Base-by-base conservation (phyloP, 2,797 vertebrate species). In the Acipenser oxyrinchus region DNA sequence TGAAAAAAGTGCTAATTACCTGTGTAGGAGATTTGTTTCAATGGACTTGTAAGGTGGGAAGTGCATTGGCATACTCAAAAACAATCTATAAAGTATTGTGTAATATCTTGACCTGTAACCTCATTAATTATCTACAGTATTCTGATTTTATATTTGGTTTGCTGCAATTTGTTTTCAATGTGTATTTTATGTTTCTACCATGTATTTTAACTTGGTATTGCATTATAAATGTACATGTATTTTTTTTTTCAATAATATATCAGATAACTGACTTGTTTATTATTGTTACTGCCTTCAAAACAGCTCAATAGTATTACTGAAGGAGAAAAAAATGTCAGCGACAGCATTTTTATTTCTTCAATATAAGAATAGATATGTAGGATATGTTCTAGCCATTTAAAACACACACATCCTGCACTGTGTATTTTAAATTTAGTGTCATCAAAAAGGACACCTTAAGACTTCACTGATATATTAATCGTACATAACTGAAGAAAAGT, bases 231-330 rank as follows among this genome's bases (percentile, higher is more conserved):
- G 58, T 60, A 13, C 18, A 51, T 6, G 12, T 58, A 58, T 58
- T 58, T 11, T 37, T 18, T 18, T 37, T 37, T 66, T 60, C 6
- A 60, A 51, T 51, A 15, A 48, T 23, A 12, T 60, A 23, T 69
- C 59, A 62, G 12, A 53, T 64, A 71, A 64, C 64, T 72, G 68
- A 70, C 68, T 50, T 37, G 37, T 72, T 18, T 69, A 53, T 62
- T n/a, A 53, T 64, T 67, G 50, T 72, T 73, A 71, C 68, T 72
- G 67, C 66, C 73, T 73, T 71, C 74, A 77, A 66, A 72, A 58
- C 69, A 69, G 65, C 57, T 66, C 23, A 51, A 15, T 1, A 58
- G 12, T n/a, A n/a, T 11, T 58, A 4, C 12, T 58, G 6, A 58
- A 58, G 55, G 15, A 37, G 37, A 5, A 37, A 37, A 37, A 37